These are phyloP conservation scores for Hippoglossus hippoglossus DNA, from an alignment of 2,797 vertebrate genomes.

Conservation along the genomic window DNA sequence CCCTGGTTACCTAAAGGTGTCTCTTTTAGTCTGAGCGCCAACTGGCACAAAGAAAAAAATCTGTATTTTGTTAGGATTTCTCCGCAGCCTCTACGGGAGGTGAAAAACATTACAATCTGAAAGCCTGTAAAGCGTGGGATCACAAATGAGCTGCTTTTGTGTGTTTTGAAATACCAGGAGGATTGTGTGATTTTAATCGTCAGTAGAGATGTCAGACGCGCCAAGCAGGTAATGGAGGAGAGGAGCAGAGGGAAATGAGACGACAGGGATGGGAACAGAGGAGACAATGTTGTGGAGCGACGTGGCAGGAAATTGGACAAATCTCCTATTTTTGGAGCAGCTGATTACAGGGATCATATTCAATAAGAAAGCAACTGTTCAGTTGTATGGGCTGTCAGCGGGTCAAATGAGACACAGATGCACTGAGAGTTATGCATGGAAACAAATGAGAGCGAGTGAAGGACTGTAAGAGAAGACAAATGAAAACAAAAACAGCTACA, in stretches of 20 bases:
- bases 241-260: conserved; percentile 50
- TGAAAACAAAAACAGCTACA: neutral
- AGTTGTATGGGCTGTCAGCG: conserved; percentile 17
- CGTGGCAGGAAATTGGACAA: conserved; percentile 67
- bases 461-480: neutral
- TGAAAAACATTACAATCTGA: neutral
- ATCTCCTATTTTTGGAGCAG: conserved; percentile 62
- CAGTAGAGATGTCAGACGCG: conserved; percentile 26
- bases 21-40: neutral
- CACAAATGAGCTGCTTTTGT: conserved; percentile 40
- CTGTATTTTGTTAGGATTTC: neutral
- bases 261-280: conserved; percentile 43
- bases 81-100: conserved; percentile 4
- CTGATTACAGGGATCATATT: conserved; percentile 62
- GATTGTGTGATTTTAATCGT: conserved; percentile 48
- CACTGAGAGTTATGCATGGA: conserved; percentile 11
- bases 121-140: conserved; percentile 25
- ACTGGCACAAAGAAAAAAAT: neutral
- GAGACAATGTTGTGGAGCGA: conserved; percentile 36
- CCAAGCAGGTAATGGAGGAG: conserved; percentile 46
- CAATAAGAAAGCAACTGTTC: conserved; percentile 48
- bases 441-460: conserved; percentile 10
- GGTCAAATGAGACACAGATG: conserved; percentile 39
- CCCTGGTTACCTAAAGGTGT: neutral
- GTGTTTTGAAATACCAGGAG: conserved; percentile 22